Conservation (phyloP, 2,797 vertebrate genomes). For the Tarsius wallacei region DNA sequence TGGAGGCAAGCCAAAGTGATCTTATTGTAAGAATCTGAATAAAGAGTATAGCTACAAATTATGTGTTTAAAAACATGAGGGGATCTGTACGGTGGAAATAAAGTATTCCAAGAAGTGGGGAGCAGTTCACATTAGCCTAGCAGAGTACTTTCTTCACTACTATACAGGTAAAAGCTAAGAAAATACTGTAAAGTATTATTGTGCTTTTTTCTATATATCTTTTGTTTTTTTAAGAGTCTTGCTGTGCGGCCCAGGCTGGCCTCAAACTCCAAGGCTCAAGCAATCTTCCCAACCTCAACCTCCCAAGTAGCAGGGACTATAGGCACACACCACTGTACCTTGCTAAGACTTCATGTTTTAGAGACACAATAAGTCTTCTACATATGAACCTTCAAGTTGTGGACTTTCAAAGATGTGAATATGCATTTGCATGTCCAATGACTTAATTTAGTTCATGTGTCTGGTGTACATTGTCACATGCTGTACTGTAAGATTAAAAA, state of each 20-base stretch:
- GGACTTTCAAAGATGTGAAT: too few species aligned
- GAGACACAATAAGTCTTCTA: too few species aligned
- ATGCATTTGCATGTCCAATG: too few species aligned
- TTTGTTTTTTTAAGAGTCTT: neutral
- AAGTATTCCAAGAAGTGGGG: neutral
- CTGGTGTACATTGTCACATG: too few species aligned
- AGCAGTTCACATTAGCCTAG: neutral
- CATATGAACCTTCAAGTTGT: too few species aligned
- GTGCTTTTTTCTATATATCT: neutral
- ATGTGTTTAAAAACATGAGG: neutral
- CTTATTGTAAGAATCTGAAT: neutral
- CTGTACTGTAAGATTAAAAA: too few species aligned
- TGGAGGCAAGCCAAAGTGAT: neutral
- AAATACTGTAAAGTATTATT: neutral
- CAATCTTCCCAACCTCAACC: too few species aligned
- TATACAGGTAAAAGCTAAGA: neutral
- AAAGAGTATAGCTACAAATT: neutral
- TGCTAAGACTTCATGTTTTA: too few species aligned
- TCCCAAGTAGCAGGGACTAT: too few species aligned
- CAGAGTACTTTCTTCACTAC: neutral
- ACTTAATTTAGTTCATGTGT: too few species aligned
- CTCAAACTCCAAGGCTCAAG: neutral
- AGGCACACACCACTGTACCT: too few species aligned
- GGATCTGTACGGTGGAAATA: neutral
- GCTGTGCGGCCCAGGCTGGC: neutral